Conservation (phyloP, 2,113 vertebrate genomes). For the Trogon melanurus region DNA sequence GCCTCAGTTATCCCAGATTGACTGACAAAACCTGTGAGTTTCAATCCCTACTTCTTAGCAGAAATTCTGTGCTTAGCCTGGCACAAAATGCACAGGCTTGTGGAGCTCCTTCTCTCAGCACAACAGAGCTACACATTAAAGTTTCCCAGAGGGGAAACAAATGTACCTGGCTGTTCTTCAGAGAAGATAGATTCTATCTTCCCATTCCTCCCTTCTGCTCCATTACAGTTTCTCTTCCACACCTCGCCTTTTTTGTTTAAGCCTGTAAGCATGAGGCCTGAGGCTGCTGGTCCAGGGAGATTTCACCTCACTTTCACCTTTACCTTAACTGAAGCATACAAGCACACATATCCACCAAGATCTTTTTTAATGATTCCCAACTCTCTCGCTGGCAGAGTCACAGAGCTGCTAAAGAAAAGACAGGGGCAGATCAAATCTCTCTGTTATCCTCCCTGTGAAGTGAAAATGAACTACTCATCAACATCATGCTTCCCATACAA, state of each 20-base stretch:
- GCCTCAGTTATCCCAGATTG: neutral
- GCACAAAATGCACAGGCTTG: neutral
- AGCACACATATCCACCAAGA: neutral
- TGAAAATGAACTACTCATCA: neutral
- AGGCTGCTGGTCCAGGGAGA: neutral
- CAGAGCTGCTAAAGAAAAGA: neutral
- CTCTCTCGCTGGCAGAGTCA: neutral
- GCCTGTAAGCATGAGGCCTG: neutral
- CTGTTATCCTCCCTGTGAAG: neutral
- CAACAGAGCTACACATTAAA: neutral
- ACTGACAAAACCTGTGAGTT: neutral
- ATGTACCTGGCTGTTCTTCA: neutral
- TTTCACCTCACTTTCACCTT: neutral
- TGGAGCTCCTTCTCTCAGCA: neutral
- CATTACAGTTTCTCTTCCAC: neutral
- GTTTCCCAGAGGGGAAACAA: neutral
- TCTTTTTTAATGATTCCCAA: neutral
- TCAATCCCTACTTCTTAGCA: neutral
- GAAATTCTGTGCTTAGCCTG: neutral
- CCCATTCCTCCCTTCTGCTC: neutral
- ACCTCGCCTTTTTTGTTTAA: neutral
- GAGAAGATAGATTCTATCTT: neutral
- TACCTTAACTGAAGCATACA: neutral
- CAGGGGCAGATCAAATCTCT: neutral
- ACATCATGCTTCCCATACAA: neutral